Evolutionary conservation across 1,140 invertebrate genomes (phyloP).

Genomic region (Cotesia chilonis): DNA sequence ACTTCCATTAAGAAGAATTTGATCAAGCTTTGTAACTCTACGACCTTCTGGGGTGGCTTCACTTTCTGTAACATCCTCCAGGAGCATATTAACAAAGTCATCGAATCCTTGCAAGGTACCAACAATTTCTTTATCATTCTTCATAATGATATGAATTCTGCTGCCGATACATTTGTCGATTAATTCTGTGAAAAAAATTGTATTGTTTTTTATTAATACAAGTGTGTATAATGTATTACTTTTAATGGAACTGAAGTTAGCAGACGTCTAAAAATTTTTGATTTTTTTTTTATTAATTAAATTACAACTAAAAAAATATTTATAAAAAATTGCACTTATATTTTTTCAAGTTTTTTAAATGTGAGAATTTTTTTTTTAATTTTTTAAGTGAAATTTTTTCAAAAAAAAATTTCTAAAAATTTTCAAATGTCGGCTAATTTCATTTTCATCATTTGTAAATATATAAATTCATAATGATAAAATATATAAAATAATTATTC

Average conservation of each 20-base stretch:
- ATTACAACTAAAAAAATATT: no score
- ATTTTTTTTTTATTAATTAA: no score
- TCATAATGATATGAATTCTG: constrained; percentile 99
- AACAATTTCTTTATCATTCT: constrained; percentile 99
- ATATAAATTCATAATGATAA: constrained; percentile 52
- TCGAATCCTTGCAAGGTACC: constrained; percentile 98
- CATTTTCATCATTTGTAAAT: constrained; percentile 23
- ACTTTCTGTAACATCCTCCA: constrained; percentile 93
- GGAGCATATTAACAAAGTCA: constrained; percentile 98
- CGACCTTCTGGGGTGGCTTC: constrained; percentile 97
- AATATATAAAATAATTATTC: constrained; percentile 45
- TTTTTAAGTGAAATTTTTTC: no score
- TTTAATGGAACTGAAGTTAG: neutral
- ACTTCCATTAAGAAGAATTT: constrained; percentile 98
- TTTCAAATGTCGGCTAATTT: no score
- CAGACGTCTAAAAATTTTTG: no score
- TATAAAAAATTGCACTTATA: no score
- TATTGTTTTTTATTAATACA: constrained; percentile 8
- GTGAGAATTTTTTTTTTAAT: no score
- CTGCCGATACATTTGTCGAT: constrained; percentile 99
- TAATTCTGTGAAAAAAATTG: constrained; percentile 75
- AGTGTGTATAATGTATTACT: neutral
- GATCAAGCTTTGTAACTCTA: constrained; percentile 95
- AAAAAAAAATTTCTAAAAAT: no score
- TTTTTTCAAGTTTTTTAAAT: no score